A percentile compares a stretch with the other conserved stretches of the same genome.
Evolutionary conservation across 2,797 vertebrate species (phyloP).

Genomic region (Silurus lanzhouensis): DNA sequence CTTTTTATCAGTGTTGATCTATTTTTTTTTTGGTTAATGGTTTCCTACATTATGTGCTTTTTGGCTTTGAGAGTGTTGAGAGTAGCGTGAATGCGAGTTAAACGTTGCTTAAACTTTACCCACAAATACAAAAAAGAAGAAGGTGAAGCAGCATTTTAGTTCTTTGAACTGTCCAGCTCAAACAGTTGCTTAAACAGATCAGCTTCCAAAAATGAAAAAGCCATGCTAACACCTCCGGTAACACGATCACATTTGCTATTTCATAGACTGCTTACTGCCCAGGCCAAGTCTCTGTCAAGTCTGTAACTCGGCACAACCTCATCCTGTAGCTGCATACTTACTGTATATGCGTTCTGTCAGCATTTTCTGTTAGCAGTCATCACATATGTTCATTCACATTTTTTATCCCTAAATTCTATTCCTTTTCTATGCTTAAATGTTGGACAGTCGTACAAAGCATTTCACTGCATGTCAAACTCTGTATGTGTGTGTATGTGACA

Average conservation of each 20-base stretch:
- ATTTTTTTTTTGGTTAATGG: neutral
- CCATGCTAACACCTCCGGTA: neutral
- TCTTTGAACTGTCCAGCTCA: too few relatives aligned
- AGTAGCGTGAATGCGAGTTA: neutral
- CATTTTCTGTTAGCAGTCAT: too few relatives aligned
- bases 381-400: too few relatives aligned
- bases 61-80: neutral
- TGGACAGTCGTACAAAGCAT: too few relatives aligned
- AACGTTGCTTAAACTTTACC: neutral
- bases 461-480: too few relatives aligned
- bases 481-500: too few relatives aligned
- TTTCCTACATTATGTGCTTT: neutral
- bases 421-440: too few relatives aligned
- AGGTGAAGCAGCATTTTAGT: neutral
- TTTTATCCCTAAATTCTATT: too few relatives aligned
- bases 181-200: neutral
- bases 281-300: neutral
- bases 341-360: too few relatives aligned
- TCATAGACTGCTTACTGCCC: neutral
- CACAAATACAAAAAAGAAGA: neutral
- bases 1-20: neutral
- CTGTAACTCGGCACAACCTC: neutral
- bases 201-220: neutral
- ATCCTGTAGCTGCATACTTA: neutral
- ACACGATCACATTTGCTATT: neutral